These are phyloP conservation scores for Volucella bombylans DNA, from an alignment of 2,888 invertebrate genomes.

Conservation along the genomic window DNA sequence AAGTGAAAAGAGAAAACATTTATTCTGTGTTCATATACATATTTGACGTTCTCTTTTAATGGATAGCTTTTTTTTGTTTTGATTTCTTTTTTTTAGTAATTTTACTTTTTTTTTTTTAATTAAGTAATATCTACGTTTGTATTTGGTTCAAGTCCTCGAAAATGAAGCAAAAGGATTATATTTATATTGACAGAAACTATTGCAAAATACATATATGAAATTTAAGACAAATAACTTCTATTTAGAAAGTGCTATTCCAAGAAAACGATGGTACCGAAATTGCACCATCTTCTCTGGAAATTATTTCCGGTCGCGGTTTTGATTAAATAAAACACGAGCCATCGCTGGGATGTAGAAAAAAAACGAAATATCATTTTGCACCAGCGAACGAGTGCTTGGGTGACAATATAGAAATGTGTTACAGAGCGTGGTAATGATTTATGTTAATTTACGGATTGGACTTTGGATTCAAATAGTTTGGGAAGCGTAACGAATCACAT, in stretches of 20 bases:
- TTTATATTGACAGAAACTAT: background rate
- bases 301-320: background rate
- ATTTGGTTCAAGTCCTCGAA: conserved; percentile 30
- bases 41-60: too few species aligned
- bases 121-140: conserved; percentile 7
- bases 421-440: too few species aligned
- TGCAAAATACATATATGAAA: conserved; percentile 2
- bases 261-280: conserved; percentile 8
- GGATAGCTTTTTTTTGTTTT: too few species aligned
- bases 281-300: background rate
- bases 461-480: too few species aligned
- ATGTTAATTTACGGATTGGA: too few species aligned
- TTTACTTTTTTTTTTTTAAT: background rate
- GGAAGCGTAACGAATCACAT: too few species aligned
- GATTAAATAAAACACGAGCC: background rate
- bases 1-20: conserved; percentile 82
- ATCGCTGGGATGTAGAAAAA: too few species aligned
- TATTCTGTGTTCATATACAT: background rate
- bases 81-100: background rate
- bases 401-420: too few species aligned
- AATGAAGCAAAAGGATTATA: conserved; percentile 31
- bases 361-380: too few species aligned
- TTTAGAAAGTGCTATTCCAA: too few species aligned
- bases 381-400: too few species aligned
- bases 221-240: background rate